Conservation (phyloP, 2,888 invertebrate species). For the Drosophila ezoana region DNA sequence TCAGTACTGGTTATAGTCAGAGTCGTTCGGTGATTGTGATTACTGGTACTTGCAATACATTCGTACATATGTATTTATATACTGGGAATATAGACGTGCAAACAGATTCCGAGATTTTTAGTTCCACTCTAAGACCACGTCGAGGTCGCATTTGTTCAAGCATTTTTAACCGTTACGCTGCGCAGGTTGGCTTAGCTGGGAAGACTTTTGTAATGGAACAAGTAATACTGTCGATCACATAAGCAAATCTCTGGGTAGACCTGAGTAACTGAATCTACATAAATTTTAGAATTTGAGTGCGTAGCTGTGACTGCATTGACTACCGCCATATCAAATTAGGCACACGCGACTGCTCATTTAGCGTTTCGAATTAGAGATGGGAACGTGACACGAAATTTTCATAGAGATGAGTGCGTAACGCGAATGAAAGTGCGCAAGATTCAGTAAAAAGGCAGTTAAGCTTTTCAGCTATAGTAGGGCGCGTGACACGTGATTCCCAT, state of each 20-base stretch:
- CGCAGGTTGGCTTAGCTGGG: conserved; percentile 28
- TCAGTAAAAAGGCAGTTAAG: too few species aligned
- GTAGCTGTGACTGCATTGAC: conserved; percentile 9
- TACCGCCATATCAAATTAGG: conserved; percentile 43
- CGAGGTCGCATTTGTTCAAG: conserved; percentile 51
- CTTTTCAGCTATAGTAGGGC: neutral
- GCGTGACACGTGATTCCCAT: neutral
- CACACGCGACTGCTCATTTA: conserved; percentile 45
- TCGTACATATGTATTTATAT: neutral
- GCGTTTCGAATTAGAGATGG: conserved; percentile 24
- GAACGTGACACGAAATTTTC: neutral
- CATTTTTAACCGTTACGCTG: conserved; percentile 59
- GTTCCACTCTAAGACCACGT: conserved; percentile 29
- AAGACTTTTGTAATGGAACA: conserved; percentile 17
- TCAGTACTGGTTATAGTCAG: conserved; percentile 14
- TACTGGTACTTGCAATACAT: neutral
- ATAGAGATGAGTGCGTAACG: neutral
- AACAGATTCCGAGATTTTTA: conserved; percentile 1
- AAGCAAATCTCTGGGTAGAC: neutral
- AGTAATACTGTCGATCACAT: conserved; percentile 34
- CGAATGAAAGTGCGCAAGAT: too few species aligned
- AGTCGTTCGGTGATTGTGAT: conserved; percentile 4
- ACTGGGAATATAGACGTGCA: conserved; percentile 2
- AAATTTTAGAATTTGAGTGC: conserved; percentile 25
- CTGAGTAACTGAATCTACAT: conserved; percentile 12